Evolutionary conservation across 2,797 vertebrate genomes (phyloP).

Genomic region (Melanogrammus aeglefinus): DNA sequence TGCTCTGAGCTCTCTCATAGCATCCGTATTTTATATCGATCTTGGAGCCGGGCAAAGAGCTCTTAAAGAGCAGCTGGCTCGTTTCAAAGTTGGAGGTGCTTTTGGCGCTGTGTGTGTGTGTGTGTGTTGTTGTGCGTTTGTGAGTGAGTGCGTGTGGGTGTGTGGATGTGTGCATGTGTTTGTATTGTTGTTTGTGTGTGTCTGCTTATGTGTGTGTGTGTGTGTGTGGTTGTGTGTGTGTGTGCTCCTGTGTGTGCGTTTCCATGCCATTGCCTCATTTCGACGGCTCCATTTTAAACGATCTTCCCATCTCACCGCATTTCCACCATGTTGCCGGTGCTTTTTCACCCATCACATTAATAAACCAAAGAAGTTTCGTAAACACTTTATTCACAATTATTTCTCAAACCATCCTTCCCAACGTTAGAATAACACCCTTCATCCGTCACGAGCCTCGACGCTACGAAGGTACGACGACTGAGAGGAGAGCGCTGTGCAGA

Average conservation of each 20-base stretch:
- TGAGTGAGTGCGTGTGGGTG: no score
- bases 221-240: conserved; percentile 3
- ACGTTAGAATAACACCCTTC: no score
- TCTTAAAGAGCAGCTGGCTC: not conserved
- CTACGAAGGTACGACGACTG: no score
- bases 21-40: not conserved
- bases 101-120: no score
- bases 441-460: no score
- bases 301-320: not conserved
- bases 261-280: not conserved
- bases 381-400: no score
- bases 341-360: no score
- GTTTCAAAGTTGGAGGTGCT: not conserved
- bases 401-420: no score
- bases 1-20: not conserved
- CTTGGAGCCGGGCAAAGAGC: not conserved
- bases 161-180: no score
- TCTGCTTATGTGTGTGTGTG: not conserved
- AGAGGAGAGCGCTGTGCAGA: no score
- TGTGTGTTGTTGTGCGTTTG: no score
- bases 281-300: not conserved
- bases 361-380: no score
- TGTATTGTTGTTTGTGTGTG: not conserved
- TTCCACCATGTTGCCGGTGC: not conserved
- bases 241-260: not conserved